These are phyloP conservation scores for Anthoscopus minutus DNA, from an alignment of 2,113 vertebrate genomes.

Conservation along the genomic window DNA sequence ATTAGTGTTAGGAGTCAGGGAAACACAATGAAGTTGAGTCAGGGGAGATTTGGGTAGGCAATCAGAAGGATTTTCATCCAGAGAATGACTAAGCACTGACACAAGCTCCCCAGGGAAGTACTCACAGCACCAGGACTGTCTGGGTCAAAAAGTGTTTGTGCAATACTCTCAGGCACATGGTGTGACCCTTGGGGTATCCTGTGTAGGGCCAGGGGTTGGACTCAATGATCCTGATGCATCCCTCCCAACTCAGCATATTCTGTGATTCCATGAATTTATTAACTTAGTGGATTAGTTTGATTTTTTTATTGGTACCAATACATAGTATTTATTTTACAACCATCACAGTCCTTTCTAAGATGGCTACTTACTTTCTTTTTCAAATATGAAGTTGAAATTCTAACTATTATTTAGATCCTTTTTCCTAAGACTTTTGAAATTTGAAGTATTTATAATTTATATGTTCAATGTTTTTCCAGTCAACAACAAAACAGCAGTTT, in stretches of 20 bases:
- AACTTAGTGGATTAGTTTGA: neutral
- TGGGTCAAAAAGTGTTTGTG: accelerated
- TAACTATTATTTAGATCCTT: neutral
- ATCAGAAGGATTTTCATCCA: neutral
- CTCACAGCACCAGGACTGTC: neutral
- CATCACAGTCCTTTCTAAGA: neutral
- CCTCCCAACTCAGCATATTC: neutral
- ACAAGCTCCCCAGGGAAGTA: neutral
- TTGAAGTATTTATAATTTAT: neutral
- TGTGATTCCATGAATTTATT: neutral
- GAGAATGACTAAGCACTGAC: neutral
- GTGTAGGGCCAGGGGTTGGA: neutral
- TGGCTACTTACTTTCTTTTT: neutral
- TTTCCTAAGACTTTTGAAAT: neutral
- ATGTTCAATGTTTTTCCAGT: neutral
- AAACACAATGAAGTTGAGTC: neutral
- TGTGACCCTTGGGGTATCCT: neutral
- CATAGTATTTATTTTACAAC: neutral
- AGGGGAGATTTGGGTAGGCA: neutral
- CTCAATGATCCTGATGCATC: neutral
- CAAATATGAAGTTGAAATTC: neutral
- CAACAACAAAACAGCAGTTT: neutral
- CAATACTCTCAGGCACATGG: neutral
- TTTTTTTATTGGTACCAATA: neutral
- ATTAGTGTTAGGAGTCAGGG: neutral